A percentile compares a stretch with the other conserved stretches of the same genome.
These are phyloP conservation scores for Salmo trutta DNA, from an alignment of 2,797 vertebrate species.

Conservation along the genomic window DNA sequence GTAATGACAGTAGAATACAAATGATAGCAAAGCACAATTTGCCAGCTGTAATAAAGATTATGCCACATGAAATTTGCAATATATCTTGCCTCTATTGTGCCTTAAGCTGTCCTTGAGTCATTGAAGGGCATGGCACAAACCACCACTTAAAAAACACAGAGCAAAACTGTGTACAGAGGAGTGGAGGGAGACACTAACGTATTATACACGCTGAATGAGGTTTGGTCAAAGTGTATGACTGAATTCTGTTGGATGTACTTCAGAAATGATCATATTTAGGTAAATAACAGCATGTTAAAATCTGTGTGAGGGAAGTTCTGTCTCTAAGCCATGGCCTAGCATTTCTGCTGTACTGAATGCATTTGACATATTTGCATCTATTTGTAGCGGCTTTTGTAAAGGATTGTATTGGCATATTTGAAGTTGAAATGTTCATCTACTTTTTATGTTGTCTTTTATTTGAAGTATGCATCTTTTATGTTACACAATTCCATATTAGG, in stretches of 20 bases:
- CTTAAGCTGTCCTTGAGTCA: neutral
- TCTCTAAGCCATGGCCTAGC: neutral
- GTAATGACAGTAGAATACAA: neutral
- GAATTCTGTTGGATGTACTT: neutral
- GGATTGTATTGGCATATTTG: neutral
- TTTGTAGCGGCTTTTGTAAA: neutral
- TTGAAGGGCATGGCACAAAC: neutral
- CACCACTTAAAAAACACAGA: neutral
- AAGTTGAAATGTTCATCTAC: neutral
- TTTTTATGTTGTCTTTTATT: neutral
- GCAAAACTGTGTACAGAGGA: neutral
- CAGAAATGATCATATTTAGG: neutral
- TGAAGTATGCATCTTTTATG: neutral
- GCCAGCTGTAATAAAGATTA: neutral
- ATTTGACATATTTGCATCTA: neutral
- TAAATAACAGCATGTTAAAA: neutral
- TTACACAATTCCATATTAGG: neutral
- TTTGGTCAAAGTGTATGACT: neutral
- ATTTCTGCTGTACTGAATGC: neutral
- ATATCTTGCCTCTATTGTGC: neutral
- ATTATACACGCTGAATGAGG: neutral
- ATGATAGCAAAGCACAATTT: neutral
- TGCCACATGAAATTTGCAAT: neutral
- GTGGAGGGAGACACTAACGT: neutral
- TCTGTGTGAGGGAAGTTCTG: neutral